These are phyloP conservation scores for Brachymystax lenok DNA, from an alignment of 2,797 vertebrate genomes.

Conservation along the genomic window DNA sequence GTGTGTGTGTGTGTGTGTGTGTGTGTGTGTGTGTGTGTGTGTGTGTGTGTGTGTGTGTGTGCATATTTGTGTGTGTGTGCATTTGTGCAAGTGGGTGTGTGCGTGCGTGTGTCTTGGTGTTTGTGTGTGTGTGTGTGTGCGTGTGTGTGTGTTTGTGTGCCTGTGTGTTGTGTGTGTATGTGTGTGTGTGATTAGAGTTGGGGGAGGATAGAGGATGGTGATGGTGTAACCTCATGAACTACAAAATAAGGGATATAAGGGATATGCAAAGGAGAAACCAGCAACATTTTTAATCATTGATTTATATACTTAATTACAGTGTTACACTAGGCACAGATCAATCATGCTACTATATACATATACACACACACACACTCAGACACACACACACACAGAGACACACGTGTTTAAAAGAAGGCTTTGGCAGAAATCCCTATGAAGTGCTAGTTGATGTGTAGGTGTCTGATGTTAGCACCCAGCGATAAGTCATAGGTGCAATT, in stretches of 20 bases:
- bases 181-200: background rate
- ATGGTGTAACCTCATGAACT: background rate
- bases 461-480: conserved; percentile 13
- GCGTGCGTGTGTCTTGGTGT: too few species aligned
- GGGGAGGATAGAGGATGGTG: conserved; percentile 7
- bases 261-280: conserved; percentile 3
- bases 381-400: too few species aligned
- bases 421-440: background rate
- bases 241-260: background rate
- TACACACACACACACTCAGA: too few species aligned
- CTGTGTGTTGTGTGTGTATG: too few species aligned
- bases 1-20: too few species aligned
- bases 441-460: conserved; percentile 10
- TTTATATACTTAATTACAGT: conserved; percentile 19
- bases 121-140: too few species aligned
- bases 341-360: background rate
- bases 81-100: too few species aligned
- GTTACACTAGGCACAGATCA: background rate
- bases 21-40: too few species aligned
- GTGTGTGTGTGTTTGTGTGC: too few species aligned
- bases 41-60: too few species aligned
- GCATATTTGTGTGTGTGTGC: too few species aligned
- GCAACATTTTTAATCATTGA: conserved; percentile 27
- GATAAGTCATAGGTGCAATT: background rate
- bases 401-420: conserved; percentile 10